A percentile compares a stretch with the other conserved stretches of the same genome.
Evolutionary conservation across 2,888 invertebrate species (phyloP).

Genomic region (Diaphora mendica): DNA sequence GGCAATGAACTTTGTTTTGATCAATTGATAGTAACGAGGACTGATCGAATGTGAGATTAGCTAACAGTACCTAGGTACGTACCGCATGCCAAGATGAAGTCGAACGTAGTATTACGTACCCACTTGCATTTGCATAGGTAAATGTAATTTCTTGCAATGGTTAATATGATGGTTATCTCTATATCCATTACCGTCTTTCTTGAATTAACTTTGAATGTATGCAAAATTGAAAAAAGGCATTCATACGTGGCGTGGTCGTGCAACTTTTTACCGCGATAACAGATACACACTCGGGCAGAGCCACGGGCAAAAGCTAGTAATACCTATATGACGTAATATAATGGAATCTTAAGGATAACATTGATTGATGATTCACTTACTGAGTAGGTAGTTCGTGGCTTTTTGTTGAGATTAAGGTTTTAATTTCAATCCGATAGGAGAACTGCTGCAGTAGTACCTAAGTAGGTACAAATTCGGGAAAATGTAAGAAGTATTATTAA

Average conservation of each 20-base stretch:
- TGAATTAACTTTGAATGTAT: not conserved
- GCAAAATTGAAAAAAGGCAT: not conserved
- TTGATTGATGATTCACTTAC: not conserved
- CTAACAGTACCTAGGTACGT: constrained; percentile 22
- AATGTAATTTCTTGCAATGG: not conserved
- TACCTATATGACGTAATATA: not conserved
- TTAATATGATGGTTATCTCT: too few species aligned
- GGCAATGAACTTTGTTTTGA: constrained; percentile 57
- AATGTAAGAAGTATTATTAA: not conserved
- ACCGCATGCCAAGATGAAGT: constrained; percentile 12
- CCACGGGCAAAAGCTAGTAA: too few species aligned
- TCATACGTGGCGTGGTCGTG: too few species aligned
- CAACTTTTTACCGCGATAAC: too few species aligned
- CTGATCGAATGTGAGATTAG: constrained; percentile 52
- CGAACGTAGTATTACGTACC: not conserved
- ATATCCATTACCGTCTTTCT: too few species aligned
- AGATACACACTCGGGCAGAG: too few species aligned
- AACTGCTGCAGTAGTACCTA: too few species aligned
- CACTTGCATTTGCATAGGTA: not conserved
- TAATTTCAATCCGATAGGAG: not conserved
- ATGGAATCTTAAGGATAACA: constrained; percentile 17
- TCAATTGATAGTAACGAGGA: constrained; percentile 57
- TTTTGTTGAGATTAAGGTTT: not conserved
- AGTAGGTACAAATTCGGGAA: not conserved
- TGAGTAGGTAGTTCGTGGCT: not conserved